Conservation (phyloP, 2,113 vertebrate species). For the Alligator sinensis region DNA sequence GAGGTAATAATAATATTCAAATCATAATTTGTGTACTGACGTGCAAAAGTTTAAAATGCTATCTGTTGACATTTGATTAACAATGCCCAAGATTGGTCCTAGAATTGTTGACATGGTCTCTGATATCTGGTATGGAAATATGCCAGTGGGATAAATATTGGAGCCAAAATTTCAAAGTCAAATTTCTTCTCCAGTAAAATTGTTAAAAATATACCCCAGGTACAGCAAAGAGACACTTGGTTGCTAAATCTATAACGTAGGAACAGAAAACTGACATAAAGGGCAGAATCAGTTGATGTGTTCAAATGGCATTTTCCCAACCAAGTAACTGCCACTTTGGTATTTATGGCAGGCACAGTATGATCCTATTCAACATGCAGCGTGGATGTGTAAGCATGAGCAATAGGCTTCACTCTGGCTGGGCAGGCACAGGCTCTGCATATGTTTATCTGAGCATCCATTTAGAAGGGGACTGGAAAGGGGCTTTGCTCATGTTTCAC, state of each 20-base stretch:
- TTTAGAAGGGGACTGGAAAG: too few species aligned
- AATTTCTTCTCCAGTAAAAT: conserved; percentile 45
- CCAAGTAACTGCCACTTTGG: too few species aligned
- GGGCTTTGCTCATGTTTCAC: too few species aligned
- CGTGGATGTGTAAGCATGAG: too few species aligned
- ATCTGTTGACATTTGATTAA: conserved; percentile 25
- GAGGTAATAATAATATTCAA: not conserved
- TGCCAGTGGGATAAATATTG: not conserved
- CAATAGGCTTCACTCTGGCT: too few species aligned
- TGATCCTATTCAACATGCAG: too few species aligned
- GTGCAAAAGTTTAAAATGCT: not conserved
- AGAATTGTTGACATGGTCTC: not conserved
- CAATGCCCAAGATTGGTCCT: conserved; percentile 15
- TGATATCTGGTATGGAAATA: conserved; percentile 31
- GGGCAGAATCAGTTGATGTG: too few species aligned
- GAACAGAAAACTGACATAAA: not conserved
- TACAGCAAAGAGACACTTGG: not conserved
- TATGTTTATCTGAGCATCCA: too few species aligned
- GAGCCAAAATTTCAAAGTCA: conserved; percentile 27
- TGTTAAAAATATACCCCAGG: conserved; percentile 18
- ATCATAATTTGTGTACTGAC: not conserved
- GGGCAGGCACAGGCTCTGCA: too few species aligned
- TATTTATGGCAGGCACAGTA: too few species aligned
- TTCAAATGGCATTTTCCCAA: too few species aligned
- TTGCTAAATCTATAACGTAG: conserved; percentile 12